phyloP scores from a whole-genome alignment of 2,797 vertebrate genomes.

The Pipistrellus nathusii region DNA sequence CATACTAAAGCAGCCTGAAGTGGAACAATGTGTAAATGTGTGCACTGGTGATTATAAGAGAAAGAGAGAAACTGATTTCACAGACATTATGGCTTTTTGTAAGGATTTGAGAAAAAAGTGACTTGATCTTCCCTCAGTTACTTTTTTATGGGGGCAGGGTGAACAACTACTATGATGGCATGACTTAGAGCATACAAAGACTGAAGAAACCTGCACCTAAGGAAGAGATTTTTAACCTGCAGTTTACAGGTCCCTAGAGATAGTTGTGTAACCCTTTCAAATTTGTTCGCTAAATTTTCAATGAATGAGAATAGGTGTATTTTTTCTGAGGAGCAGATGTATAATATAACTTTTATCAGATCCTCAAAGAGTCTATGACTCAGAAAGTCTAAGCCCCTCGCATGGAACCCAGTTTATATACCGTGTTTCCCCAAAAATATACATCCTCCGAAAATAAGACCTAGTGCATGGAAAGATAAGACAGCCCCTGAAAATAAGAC shows the following conservation, averaged over 20 bases:
- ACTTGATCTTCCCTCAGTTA: background rate
- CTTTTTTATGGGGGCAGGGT: background rate
- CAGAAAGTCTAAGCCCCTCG: background rate
- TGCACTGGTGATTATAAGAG: background rate
- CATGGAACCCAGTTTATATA: background rate
- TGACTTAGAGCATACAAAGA: background rate
- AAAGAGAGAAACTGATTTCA: background rate
- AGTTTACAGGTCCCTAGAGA: background rate
- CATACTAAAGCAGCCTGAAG: background rate
- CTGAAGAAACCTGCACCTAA: background rate
- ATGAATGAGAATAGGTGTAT: background rate
- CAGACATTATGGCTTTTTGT: background rate
- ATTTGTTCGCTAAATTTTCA: background rate
- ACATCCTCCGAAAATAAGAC: too few species aligned
- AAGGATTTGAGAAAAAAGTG: conserved; percentile 46
- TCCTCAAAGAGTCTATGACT: background rate
- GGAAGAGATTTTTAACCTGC: background rate
- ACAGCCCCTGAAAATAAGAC: too few species aligned
- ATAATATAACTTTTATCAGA: background rate
- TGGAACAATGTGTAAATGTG: background rate
- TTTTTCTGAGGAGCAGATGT: background rate
- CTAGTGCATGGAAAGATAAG: too few species aligned
- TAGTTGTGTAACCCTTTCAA: background rate
- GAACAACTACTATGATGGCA: background rate
- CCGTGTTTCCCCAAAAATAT: too few species aligned